Evolutionary conservation across 2,888 invertebrate genomes (phyloP), one percentile per base, ranked within the genome.

Genomic region (Hemicrepidius hirtus): DNA sequence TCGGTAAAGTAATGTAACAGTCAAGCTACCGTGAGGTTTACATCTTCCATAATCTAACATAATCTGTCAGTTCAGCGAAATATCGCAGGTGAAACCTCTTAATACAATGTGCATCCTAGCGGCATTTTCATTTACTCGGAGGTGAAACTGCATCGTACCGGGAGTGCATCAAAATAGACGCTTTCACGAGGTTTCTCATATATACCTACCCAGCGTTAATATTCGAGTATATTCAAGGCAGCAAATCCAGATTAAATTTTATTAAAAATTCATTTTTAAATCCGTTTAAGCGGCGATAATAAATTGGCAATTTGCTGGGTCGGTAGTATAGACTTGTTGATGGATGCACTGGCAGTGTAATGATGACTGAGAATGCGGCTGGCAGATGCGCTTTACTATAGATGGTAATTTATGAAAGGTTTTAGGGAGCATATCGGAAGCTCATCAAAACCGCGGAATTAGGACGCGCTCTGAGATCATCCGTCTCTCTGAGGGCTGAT

Each of bases 401-500:
- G 80, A 81, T 82, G 78, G 82, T 82, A 84, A 84, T 84, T 84
- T 82, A 80, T 81, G 79, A 81, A 82, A 82, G 84, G 84, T 84
- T 82, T 82, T 68, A 59, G 46, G 80, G 78, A 82, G 82, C 82
- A 84, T 82, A 84, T 84, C 83, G 84, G 82, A 82, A 84, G 83
- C 83, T 85, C 84, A 85, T 85, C 85, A 85, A 83, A 83, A 83
- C 80, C 82, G 77, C 81, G 81, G 80, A 84, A 85, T 84, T 83
- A 83, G 83, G 81, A 82, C 82, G 80, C 79, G 18, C 80, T 80
- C 79, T 77, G 77, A 80, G 77, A 81, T 79, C 81, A 82, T 82
- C 81, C 81, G 81, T 79, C 80, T 82, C 77, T 77, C 77, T n/a
- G 55, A 24, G 44, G 71, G 70, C 77, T 83, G 82, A 83, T 83